phyloP scores from a whole-genome alignment of 2,797 vertebrate genomes.

The Taenioides sp. region DNA sequence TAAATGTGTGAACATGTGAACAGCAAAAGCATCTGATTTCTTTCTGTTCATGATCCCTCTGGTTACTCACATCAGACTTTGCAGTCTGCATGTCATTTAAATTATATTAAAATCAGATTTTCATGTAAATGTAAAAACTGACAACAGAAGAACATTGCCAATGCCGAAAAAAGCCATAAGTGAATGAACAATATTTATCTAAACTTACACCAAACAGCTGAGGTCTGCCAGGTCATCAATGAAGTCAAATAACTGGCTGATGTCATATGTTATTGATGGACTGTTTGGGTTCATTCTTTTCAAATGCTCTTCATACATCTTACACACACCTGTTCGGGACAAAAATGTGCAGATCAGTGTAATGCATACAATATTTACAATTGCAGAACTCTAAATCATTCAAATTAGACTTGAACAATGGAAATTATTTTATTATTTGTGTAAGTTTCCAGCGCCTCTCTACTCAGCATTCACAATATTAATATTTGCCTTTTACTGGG shows the following conservation, averaged over 20 bases:
- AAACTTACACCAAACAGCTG: conserved; percentile 96
- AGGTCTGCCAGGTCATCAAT: conserved; percentile 98
- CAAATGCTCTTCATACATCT: conserved; percentile 99
- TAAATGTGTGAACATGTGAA: too few relatives aligned
- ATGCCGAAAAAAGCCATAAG: too few relatives aligned
- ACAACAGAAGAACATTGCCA: neutral
- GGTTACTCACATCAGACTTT: too few relatives aligned
- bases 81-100: too few relatives aligned
- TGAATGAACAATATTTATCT: neutral
- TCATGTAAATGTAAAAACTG: too few relatives aligned
- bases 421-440: neutral
- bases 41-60: too few relatives aligned
- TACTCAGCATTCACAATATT: neutral
- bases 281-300: conserved; percentile 99
- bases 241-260: conserved; percentile 99
- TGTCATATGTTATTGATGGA: conserved; percentile 97
- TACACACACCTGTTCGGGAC: conserved; percentile 88
- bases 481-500: neutral
- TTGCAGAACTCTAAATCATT: neutral
- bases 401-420: too few relatives aligned
- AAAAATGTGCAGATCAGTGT: neutral
- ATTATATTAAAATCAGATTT: too few relatives aligned
- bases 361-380: neutral
- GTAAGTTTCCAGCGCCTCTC: neutral
- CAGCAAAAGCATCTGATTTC: too few relatives aligned